phyloP scores from a whole-genome alignment of 2,113 vertebrate genomes.

The Ariopsis seemanni region DNA sequence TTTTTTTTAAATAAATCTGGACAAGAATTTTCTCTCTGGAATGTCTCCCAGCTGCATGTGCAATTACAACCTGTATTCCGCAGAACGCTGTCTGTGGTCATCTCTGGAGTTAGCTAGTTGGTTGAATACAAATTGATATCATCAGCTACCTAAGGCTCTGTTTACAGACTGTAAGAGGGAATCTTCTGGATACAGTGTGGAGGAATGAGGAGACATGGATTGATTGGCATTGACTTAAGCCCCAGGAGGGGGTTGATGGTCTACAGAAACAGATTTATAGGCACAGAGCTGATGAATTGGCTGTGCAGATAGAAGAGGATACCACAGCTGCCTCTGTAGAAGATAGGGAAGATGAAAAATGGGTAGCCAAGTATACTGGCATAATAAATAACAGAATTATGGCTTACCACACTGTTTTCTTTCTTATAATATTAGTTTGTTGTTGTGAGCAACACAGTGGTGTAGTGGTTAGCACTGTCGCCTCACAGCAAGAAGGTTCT shows the following conservation, averaged over 20 bases:
- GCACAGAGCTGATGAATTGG: conserved; percentile 67
- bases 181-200: conserved; percentile 66
- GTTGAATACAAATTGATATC: neutral
- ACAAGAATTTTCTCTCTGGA: conserved; percentile 6
- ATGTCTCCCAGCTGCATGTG: conserved; percentile 19
- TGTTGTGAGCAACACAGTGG: neutral
- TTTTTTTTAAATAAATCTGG: neutral
- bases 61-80: conserved; percentile 26
- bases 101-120: neutral
- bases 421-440: neutral
- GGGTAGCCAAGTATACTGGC: neutral
- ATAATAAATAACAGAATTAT: neutral
- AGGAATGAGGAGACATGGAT: conserved; percentile 64
- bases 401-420: neutral
- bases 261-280: conserved; percentile 69
- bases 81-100: conserved; percentile 16
- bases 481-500: too few species aligned
- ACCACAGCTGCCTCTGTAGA: neutral
- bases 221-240: conserved; percentile 60
- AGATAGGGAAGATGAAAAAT: neutral
- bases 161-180: conserved; percentile 66
- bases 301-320: conserved; percentile 67
- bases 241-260: conserved; percentile 65
- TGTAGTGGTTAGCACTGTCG: too few species aligned
- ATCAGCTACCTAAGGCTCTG: neutral